Evolutionary conservation across 2,113 vertebrate genomes (phyloP).

Genomic region (Narcine bancroftii): DNA sequence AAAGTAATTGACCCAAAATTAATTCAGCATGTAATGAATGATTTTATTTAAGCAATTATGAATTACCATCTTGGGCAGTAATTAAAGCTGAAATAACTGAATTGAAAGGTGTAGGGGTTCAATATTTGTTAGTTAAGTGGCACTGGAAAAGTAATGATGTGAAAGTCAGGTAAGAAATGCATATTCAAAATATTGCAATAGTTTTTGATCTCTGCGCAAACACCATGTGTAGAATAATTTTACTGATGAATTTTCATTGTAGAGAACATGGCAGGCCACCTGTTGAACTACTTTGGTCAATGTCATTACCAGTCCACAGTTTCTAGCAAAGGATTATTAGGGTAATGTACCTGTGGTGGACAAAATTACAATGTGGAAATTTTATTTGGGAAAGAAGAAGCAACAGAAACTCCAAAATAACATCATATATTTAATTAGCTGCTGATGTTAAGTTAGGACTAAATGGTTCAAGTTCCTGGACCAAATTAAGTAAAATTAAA

Average conservation of each 20-base stretch:
- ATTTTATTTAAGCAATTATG: background rate
- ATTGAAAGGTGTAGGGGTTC: background rate
- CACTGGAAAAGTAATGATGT: background rate
- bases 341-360: background rate
- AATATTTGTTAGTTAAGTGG: background rate
- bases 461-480: background rate
- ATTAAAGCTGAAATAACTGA: conserved; percentile 14
- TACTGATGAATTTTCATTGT: background rate
- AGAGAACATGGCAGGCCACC: background rate
- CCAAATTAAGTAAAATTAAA: background rate
- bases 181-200: conserved; percentile 22
- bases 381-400: too few relatives aligned
- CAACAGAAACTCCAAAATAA: background rate
- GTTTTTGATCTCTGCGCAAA: background rate
- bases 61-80: background rate
- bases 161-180: background rate
- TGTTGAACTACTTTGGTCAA: background rate
- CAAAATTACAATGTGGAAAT: background rate
- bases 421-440: background rate
- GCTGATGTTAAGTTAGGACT: too few relatives aligned
- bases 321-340: background rate
- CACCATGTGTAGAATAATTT: background rate
- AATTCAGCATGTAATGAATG: conserved; percentile 9
- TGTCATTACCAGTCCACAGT: background rate
- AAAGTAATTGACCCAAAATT: background rate